phyloP scores from a whole-genome alignment of 2,888 invertebrate species.

The Lymantria dispar region DNA sequence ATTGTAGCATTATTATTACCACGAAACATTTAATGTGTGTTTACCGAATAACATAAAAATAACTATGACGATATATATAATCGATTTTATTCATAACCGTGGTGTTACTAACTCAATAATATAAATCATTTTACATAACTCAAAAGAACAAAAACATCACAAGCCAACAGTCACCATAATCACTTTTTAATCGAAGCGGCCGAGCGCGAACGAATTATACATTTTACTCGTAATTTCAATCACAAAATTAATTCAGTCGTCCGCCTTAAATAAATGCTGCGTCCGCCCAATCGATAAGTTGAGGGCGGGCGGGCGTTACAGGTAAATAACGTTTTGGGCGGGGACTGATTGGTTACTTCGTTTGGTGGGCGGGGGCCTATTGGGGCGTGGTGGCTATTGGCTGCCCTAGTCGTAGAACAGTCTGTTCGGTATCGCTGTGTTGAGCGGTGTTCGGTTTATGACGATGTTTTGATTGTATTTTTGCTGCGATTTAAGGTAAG shows the following conservation, averaged over 20 bases:
- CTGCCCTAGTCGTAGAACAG: conserved; percentile 27
- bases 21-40: too few species aligned
- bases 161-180: conserved; percentile 38
- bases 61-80: too few species aligned
- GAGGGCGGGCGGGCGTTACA: conserved; percentile 66
- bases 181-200: conserved; percentile 63
- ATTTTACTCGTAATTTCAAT: conserved; percentile 74
- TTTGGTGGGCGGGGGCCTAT: conserved; percentile 39
- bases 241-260: conserved; percentile 77
- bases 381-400: conserved; percentile 49
- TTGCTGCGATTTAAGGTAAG: conserved; percentile 22
- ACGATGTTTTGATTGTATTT: conserved; percentile 31
- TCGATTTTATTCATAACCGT: too few species aligned
- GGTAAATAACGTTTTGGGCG: conserved; percentile 73
- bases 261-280: conserved; percentile 77
- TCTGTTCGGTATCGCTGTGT: conserved; percentile 16
- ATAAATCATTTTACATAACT: background rate
- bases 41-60: too few species aligned
- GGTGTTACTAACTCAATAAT: too few species aligned
- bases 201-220: conserved; percentile 62
- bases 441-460: conserved; percentile 14
- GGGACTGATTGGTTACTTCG: conserved; percentile 45
- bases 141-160: background rate
- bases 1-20: too few species aligned
- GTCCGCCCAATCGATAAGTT: conserved; percentile 74